These are phyloP conservation scores for Psephotus haematonotus DNA, from an alignment of 2,113 vertebrate species.

Conservation along the genomic window DNA sequence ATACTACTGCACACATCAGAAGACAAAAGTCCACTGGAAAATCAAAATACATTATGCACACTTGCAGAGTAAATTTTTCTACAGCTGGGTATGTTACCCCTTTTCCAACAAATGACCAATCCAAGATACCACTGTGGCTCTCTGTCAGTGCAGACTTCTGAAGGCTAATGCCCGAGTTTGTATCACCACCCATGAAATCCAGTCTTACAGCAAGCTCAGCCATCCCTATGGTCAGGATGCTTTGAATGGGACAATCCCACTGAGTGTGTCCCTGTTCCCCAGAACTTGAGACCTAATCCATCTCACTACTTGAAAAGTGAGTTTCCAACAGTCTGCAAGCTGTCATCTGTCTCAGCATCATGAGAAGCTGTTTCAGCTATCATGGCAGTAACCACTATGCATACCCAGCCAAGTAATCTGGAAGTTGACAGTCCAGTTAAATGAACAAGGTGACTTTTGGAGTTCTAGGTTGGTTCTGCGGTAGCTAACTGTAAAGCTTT, in stretches of 20 bases:
- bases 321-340: not conserved
- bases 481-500: not conserved
- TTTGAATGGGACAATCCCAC: not conserved
- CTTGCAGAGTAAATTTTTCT: not conserved
- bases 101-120: not conserved
- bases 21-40: not conserved
- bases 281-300: not conserved
- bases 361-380: not conserved
- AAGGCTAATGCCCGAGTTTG: accelerated
- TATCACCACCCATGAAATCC: not conserved
- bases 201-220: not conserved
- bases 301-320: not conserved
- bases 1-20: not conserved
- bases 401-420: not conserved
- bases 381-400: accelerated
- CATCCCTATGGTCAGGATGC: not conserved
- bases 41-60: not conserved
- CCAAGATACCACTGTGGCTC: not conserved
- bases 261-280: not conserved
- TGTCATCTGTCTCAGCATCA: not conserved
- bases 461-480: accelerated
- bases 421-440: not conserved
- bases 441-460: not conserved
- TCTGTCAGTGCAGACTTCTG: not conserved
- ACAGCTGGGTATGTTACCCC: not conserved